These are phyloP conservation scores for Cromileptes altivelis DNA, from an alignment of 2,113 vertebrate species.

Conservation along the genomic window DNA sequence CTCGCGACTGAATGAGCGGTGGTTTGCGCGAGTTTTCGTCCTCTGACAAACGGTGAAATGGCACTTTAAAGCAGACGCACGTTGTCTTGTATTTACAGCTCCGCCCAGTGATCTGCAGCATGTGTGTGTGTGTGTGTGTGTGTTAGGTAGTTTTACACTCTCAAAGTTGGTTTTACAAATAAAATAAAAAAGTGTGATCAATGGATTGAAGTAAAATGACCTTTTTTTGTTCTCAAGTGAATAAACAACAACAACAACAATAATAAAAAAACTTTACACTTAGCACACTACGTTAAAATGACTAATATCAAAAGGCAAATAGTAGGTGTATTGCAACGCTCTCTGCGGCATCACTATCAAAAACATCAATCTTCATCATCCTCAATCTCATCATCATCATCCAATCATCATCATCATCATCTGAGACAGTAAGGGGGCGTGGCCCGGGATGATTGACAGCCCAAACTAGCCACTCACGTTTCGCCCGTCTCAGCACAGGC, in stretches of 20 bases:
- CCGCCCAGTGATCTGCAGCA: constrained; percentile 33
- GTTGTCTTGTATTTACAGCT: constrained; percentile 29
- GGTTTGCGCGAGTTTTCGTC: neutral
- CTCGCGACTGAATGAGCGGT: neutral
- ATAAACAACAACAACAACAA: constrained; percentile 71
- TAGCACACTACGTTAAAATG: constrained; percentile 77
- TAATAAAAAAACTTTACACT: constrained; percentile 57
- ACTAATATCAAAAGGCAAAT: constrained; percentile 83
- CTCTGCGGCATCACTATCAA: constrained; percentile 70
- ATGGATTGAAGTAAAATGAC: constrained; percentile 52
- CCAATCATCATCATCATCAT: constrained; percentile 63
- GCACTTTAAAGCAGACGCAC: constrained; percentile 51
- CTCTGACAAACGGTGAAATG: constrained; percentile 18
- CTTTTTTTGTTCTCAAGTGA: constrained; percentile 63
- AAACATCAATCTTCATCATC: constrained; percentile 70
- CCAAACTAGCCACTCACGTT: constrained; percentile 66
- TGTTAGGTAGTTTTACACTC: constrained; percentile 63
- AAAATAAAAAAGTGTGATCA: constrained; percentile 16
- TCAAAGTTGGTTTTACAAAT: constrained; percentile 34
- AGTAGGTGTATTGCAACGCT: constrained; percentile 69
- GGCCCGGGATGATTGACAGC: constrained; percentile 75
- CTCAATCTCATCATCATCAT: constrained; percentile 71
- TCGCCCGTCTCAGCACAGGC: constrained; percentile 70
- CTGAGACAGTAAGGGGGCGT: constrained; percentile 64
- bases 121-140: constrained; percentile 11